These are phyloP conservation scores for Ophioninae sp. DNA, from an alignment of 2,888 invertebrate species.

Conservation along the genomic window DNA sequence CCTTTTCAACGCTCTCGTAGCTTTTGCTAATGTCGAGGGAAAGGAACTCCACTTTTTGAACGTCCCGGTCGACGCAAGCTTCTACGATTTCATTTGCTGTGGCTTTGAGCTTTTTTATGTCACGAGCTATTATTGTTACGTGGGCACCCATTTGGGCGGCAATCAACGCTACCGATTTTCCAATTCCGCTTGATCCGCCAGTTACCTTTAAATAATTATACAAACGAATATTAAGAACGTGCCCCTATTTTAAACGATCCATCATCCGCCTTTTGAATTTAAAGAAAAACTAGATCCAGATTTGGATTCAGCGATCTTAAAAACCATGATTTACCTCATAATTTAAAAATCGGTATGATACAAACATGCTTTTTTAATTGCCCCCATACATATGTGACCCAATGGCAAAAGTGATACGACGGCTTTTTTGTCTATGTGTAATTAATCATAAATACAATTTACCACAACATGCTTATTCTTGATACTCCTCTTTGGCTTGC, in stretches of 20 bases:
- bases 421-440: too few relatives aligned
- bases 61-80: constrained; percentile 79
- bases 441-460: constrained; percentile 49
- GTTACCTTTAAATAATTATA: constrained; percentile 85
- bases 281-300: too few relatives aligned
- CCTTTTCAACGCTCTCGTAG: constrained; percentile 84
- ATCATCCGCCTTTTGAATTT: too few relatives aligned
- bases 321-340: too few relatives aligned
- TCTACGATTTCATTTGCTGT: constrained; percentile 85
- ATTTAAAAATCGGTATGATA: too few relatives aligned
- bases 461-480: constrained; percentile 68
- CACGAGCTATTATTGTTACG: constrained; percentile 95
- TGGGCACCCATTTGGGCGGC: constrained; percentile 91
- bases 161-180: constrained; percentile 90
- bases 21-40: constrained; percentile 87
- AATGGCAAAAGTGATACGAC: too few relatives aligned
- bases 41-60: constrained; percentile 85
- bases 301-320: too few relatives aligned
- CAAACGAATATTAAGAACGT: too few relatives aligned
- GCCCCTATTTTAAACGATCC: background rate
- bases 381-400: too few relatives aligned
- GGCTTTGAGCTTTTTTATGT: constrained; percentile 86
- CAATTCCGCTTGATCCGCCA: constrained; percentile 98
- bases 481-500: constrained; percentile 49
- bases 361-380: too few relatives aligned